A percentile compares a stretch with the other conserved stretches of the same genome.
Evolutionary conservation across 2,888 invertebrate genomes (phyloP).

Genomic region (Deroplatys truncata): DNA sequence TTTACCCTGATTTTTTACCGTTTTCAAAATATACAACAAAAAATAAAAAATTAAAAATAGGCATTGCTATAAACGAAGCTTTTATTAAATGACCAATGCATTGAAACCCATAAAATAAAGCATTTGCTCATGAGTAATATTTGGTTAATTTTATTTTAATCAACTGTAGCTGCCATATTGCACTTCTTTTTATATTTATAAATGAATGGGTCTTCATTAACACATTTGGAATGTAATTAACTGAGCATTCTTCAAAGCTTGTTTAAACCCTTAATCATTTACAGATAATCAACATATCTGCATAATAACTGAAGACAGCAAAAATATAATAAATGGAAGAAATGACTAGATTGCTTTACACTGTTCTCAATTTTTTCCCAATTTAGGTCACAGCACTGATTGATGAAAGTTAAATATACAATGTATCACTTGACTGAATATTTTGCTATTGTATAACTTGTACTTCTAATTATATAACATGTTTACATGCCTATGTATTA

Average conservation of each 20-base stretch:
- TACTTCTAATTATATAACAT: background rate
- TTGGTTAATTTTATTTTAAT: background rate
- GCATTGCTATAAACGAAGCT: background rate
- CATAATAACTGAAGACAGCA: background rate
- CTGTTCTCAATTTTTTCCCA: background rate
- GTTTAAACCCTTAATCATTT: too few species aligned
- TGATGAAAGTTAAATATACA: background rate
- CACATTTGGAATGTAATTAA: too few species aligned
- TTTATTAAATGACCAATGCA: background rate
- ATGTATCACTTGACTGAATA: background rate
- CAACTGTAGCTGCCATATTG: background rate
- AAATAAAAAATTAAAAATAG: background rate
- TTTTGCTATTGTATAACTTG: background rate
- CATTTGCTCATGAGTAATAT: too few species aligned
- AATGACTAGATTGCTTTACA: background rate
- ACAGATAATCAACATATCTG: too few species aligned
- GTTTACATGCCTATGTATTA: background rate
- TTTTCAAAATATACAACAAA: too few species aligned
- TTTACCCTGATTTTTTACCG: too few species aligned
- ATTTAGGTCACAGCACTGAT: background rate
- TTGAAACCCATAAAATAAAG: background rate
- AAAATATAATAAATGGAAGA: background rate
- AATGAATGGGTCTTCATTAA: too few species aligned
- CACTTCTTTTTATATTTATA: background rate
- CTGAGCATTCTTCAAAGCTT: too few species aligned